phyloP scores from a whole-genome alignment of 2,113 vertebrate species.

The Xyrauchen texanus region DNA sequence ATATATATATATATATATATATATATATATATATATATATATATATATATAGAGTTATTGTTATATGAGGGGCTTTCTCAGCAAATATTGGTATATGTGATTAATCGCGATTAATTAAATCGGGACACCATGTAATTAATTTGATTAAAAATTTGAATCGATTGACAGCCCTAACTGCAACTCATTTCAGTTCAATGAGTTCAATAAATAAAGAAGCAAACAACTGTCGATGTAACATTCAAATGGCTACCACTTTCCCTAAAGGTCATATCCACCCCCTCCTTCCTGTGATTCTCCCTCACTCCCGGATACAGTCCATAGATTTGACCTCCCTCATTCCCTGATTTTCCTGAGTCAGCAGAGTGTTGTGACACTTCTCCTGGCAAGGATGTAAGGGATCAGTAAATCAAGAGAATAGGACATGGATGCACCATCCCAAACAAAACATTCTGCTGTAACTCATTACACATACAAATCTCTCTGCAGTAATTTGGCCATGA shows the following conservation, averaged over 20 bases:
- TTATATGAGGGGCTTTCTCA: too few species aligned
- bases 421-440: constrained; percentile 26
- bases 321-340: constrained; percentile 30
- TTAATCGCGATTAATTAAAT: too few species aligned
- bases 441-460: constrained; percentile 19
- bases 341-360: constrained; percentile 43
- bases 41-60: too few species aligned
- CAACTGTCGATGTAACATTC: neutral
- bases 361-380: constrained; percentile 12
- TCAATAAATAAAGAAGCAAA: too few species aligned
- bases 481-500: neutral
- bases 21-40: too few species aligned
- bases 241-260: neutral
- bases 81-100: too few species aligned
- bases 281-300: constrained; percentile 26
- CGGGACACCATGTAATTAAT: too few species aligned
- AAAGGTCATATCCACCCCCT: constrained; percentile 16
- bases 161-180: too few species aligned
- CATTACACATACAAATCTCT: neutral
- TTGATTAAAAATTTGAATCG: too few species aligned
- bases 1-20: too few species aligned
- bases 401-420: constrained; percentile 40
- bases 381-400: constrained; percentile 15
- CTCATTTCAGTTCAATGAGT: neutral
- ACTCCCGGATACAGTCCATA: constrained; percentile 24